A percentile compares a stretch with the other conserved stretches of the same genome.
Conservation (phyloP, 2,113 vertebrate genomes). For the Prochilodus magdalenae region DNA sequence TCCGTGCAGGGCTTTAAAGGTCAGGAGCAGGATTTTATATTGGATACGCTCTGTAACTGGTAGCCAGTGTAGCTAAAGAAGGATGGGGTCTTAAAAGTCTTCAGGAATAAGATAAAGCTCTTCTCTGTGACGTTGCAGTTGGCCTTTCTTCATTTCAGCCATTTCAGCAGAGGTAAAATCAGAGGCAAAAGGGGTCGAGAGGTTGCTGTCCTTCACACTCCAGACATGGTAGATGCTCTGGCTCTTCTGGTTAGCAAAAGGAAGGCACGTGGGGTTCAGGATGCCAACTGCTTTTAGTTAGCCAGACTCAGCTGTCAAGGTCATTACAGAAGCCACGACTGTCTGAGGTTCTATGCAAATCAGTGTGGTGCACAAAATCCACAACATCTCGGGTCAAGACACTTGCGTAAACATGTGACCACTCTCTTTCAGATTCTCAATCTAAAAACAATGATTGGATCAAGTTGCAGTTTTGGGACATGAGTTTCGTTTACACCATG, state of each 20-base stretch:
- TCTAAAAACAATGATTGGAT: too few relatives aligned
- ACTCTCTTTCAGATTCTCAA: constrained; percentile 15
- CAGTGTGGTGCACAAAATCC: constrained; percentile 32
- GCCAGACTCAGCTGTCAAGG: neutral
- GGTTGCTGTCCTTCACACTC: constrained; percentile 1
- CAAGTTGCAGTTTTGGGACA: too few relatives aligned
- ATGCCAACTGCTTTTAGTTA: constrained; percentile 56
- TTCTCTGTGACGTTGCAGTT: neutral
- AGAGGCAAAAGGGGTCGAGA: neutral
- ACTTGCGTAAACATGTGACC: constrained; percentile 36
- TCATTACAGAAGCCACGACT: constrained; percentile 6
- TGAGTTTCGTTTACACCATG: too few relatives aligned
- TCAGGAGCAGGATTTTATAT: too few relatives aligned
- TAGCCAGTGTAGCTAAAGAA: too few relatives aligned
- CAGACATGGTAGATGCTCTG: constrained; percentile 20
- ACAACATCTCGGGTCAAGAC: constrained; percentile 29
- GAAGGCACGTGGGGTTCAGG: neutral
- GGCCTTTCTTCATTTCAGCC: constrained; percentile 37
- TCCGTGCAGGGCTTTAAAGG: too few relatives aligned
- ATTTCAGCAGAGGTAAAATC: too few relatives aligned
- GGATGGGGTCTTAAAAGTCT: constrained; percentile 58
- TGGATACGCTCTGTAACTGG: too few relatives aligned
- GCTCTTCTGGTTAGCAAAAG: constrained; percentile 1
- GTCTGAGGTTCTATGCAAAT: constrained; percentile 1
- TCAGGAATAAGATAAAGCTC: neutral